Evolutionary conservation across 2,797 vertebrate genomes (phyloP).

Genomic region (Pseudochirops corinnae): DNA sequence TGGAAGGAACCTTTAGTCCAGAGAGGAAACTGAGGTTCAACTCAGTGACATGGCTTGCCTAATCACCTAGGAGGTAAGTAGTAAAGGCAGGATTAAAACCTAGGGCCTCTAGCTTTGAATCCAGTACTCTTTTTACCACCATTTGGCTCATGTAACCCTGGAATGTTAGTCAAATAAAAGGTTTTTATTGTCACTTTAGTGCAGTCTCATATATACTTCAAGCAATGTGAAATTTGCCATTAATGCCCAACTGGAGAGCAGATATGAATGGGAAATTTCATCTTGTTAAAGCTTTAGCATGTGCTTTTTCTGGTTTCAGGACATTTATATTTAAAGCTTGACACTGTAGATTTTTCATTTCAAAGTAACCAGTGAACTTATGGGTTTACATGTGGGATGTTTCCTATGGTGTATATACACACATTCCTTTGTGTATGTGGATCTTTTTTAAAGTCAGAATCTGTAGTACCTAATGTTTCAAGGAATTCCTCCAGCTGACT

Average conservation of each 20-base stretch:
- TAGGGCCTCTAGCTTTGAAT: neutral
- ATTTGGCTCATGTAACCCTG: neutral
- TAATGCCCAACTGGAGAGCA: neutral
- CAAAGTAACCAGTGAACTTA: slow-evolving; percentile 20
- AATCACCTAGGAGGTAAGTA: neutral
- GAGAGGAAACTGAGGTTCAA: neutral
- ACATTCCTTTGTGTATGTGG: accelerated
- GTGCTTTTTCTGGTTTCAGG: slow-evolving; percentile 32
- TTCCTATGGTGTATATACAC: neutral
- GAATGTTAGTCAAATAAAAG: slow-evolving; percentile 10
- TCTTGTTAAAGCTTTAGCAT: neutral
- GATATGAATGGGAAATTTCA: neutral
- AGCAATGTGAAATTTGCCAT: neutral
- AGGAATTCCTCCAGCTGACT: neutral
- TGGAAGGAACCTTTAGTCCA: neutral
- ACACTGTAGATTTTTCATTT: slow-evolving; percentile 13
- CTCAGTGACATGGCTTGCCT: neutral
- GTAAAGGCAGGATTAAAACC: neutral
- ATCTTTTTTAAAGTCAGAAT: neutral
- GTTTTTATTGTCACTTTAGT: neutral
- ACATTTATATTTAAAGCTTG: neutral
- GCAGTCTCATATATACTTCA: neutral
- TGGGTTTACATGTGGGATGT: neutral
- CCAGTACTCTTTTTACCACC: neutral
- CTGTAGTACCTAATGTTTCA: neutral